Evolutionary conservation across 1,140 invertebrate genomes (phyloP).

Genomic region (Leptopilina clavipes): DNA sequence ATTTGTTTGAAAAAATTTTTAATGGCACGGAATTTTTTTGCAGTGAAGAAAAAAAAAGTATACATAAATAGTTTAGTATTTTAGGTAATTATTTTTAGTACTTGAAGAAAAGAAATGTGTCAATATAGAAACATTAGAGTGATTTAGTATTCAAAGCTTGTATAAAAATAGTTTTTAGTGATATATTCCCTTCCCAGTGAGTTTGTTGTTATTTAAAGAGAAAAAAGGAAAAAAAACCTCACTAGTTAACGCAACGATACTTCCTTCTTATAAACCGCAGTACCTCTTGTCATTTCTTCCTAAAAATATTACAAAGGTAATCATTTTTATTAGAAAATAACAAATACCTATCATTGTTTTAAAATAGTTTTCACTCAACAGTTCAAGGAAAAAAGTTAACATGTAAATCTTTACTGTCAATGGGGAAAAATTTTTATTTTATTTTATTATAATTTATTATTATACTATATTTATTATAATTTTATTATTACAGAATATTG

Average conservation of each 20-base stretch:
- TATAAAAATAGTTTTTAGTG: background rate
- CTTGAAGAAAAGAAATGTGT: constrained; percentile 10
- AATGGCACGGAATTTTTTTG: background rate
- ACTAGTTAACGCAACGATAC: constrained; percentile 6
- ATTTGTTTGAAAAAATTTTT: no score
- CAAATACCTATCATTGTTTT: background rate
- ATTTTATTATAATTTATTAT: no score
- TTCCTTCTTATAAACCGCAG: constrained; percentile 7
- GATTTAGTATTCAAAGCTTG: constrained; percentile 18
- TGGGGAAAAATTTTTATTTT: no score
- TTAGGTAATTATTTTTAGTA: background rate
- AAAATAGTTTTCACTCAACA: background rate
- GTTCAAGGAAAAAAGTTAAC: no score
- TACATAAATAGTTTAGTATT: background rate
- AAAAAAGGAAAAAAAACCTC: background rate
- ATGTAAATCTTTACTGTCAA: no score
- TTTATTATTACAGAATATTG: no score
- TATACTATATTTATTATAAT: no score
- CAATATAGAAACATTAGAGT: constrained; percentile 23
- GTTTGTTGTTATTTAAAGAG: background rate
- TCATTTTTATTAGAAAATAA: background rate
- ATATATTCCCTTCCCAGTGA: constrained; percentile 10
- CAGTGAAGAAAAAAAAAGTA: background rate
- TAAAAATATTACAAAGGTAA: background rate
- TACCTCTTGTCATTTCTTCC: constrained; percentile 27